phyloP scores from a whole-genome alignment of 2,888 invertebrate species.

The Drosophila barbarae region DNA sequence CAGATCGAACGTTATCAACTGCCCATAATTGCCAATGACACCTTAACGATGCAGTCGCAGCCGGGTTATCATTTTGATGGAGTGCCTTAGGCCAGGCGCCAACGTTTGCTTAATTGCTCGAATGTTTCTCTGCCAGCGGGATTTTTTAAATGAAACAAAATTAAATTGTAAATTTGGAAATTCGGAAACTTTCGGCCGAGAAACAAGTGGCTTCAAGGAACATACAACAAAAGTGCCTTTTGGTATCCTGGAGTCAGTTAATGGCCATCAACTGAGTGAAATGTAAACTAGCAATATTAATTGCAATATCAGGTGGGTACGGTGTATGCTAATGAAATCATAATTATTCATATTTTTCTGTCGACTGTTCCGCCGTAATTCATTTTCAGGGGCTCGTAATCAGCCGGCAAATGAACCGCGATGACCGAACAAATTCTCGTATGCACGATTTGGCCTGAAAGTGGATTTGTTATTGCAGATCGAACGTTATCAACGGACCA shows the following conservation, averaged over 20 bases:
- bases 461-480: slow-evolving; percentile 21
- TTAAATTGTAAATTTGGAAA: not conserved
- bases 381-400: slow-evolving; percentile 30
- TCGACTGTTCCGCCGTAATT: slow-evolving; percentile 21
- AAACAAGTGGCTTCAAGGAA: slow-evolving; percentile 17
- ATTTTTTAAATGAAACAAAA: slow-evolving; percentile 13
- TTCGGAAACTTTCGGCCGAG: slow-evolving; percentile 15
- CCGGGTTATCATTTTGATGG: slow-evolving; percentile 46
- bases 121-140: slow-evolving; percentile 25
- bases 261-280: no score
- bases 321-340: not conserved
- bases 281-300: no score
- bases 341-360: slow-evolving; percentile 6
- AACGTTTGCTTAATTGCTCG: slow-evolving; percentile 27
- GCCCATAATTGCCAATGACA: slow-evolving; percentile 39
- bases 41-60: slow-evolving; percentile 37
- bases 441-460: slow-evolving; percentile 26
- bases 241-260: slow-evolving; percentile 63
- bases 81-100: slow-evolving; percentile 27
- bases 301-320: no score
- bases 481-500: slow-evolving; percentile 32
- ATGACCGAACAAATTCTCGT: slow-evolving; percentile 46
- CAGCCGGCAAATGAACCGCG: slow-evolving; percentile 40
- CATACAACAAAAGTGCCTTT: not conserved
- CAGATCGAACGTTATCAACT: slow-evolving; percentile 36